These are phyloP conservation scores for Etheostoma perlongum DNA, from an alignment of 2,797 vertebrate species.

Conservation along the genomic window DNA sequence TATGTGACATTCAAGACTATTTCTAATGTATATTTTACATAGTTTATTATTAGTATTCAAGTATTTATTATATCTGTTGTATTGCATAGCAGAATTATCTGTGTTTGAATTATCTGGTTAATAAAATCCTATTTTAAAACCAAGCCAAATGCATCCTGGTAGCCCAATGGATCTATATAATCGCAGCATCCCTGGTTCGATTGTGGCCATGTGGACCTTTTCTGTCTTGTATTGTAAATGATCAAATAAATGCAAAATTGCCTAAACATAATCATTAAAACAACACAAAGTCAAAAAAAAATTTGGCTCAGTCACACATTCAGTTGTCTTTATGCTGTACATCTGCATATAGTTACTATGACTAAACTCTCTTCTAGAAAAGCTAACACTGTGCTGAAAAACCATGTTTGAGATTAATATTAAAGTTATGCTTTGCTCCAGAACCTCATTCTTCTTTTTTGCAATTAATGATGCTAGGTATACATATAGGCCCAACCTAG, in stretches of 20 bases:
- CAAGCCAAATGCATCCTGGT: not conserved
- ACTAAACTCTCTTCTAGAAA: not conserved
- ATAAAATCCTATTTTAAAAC: constrained; percentile 9
- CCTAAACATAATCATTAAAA: constrained; percentile 3
- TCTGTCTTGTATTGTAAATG: not conserved
- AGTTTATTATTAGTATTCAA: not conserved
- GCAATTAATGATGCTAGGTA: not conserved
- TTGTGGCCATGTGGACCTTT: not conserved
- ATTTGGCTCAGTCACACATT: constrained; percentile 1
- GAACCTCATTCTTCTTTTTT: not conserved
- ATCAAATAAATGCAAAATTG: not conserved
- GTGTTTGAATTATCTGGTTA: not conserved
- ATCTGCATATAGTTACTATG: constrained; percentile 16
- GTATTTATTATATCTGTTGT: not conserved
- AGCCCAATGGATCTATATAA: constrained; percentile 4
- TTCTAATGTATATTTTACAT: not conserved
- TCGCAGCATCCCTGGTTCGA: not conserved
- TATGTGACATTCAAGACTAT: not conserved
- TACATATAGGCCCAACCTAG: not conserved
- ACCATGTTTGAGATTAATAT: not conserved
- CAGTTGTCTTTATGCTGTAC: not conserved
- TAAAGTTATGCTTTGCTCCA: not conserved
- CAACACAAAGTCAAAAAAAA: constrained; percentile 11
- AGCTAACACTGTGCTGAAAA: constrained; percentile 9
- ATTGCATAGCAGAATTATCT: not conserved